phyloP scores from a whole-genome alignment of 2,113 vertebrate species.

The Ptychochromis oligacanthus region DNA sequence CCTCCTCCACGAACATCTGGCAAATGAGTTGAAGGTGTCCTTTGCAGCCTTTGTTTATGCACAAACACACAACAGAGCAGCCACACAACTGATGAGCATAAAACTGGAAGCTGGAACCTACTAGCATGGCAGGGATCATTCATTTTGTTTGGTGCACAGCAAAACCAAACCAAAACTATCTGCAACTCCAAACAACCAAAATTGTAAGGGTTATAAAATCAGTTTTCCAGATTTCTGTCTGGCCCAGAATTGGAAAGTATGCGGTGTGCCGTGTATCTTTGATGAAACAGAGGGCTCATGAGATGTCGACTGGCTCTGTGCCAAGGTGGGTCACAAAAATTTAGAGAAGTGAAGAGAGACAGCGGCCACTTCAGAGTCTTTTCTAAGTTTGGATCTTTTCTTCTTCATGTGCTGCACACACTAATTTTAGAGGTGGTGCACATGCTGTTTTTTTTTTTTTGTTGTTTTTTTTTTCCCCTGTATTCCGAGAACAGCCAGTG shows the following conservation, averaged over 20 bases:
- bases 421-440: conserved; percentile 81
- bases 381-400: conserved; percentile 56
- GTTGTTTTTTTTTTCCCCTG: no score
- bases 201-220: conserved; percentile 76
- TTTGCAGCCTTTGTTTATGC: conserved; percentile 70
- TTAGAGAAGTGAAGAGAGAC: conserved; percentile 56
- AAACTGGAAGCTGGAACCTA: conserved; percentile 56
- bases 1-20: conserved; percentile 72
- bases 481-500: conserved; percentile 75
- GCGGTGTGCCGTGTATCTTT: conserved; percentile 70
- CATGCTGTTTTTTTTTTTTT: conserved; percentile 63
- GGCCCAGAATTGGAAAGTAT: conserved; percentile 74
- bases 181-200: conserved; percentile 75
- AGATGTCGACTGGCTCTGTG: conserved; percentile 52
- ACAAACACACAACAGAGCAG: conserved; percentile 73
- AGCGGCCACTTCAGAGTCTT: conserved; percentile 59
- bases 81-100: conserved; percentile 64
- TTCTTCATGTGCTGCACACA: conserved; percentile 57
- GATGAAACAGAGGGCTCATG: conserved; percentile 65
- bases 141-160: conserved; percentile 58
- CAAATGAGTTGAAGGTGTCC: conserved; percentile 74
- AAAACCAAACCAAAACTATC: conserved; percentile 78
- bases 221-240: conserved; percentile 82
- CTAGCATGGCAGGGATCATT: conserved; percentile 53
- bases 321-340: conserved; percentile 66